Percentiles rank a stretch among this genome's conserved stretches.
Evolutionary conservation across 2,888 invertebrate species (phyloP).

Genomic region (Melinopterus prodromus): DNA sequence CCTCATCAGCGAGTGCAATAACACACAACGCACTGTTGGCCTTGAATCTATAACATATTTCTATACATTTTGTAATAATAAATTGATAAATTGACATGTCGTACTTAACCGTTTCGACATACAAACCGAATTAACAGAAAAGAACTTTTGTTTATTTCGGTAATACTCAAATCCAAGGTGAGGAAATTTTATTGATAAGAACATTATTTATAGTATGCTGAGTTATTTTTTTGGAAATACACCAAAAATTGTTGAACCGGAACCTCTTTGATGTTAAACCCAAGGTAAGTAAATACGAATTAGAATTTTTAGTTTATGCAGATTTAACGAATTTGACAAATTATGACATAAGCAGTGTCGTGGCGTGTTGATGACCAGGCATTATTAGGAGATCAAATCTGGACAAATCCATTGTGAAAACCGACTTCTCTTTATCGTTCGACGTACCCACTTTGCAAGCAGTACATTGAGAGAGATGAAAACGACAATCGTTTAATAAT

Average conservation of each 20-base stretch:
- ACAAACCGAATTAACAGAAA: too few relatives aligned
- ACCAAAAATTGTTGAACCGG: background rate
- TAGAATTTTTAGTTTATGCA: background rate
- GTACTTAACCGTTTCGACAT: too few relatives aligned
- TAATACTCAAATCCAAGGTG: background rate
- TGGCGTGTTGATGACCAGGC: background rate
- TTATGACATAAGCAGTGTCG: background rate
- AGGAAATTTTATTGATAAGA: background rate
- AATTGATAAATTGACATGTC: background rate
- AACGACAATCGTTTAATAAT: background rate
- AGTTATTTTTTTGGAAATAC: background rate
- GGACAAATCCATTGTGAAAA: background rate
- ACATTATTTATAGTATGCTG: background rate
- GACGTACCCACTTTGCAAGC: background rate
- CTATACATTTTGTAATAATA: background rate
- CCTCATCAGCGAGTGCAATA: background rate
- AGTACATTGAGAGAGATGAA: background rate
- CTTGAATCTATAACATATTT: background rate
- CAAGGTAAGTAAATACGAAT: conserved; percentile 4
- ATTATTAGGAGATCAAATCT: background rate
- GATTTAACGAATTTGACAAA: background rate
- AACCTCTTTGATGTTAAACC: background rate
- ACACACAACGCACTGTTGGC: background rate
- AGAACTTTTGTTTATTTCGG: too few relatives aligned
- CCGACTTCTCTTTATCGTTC: background rate